Evolutionary conservation across 2,113 vertebrate genomes (phyloP), one percentile per base, ranked within the genome.

Genomic region (Conger conger): DNA sequence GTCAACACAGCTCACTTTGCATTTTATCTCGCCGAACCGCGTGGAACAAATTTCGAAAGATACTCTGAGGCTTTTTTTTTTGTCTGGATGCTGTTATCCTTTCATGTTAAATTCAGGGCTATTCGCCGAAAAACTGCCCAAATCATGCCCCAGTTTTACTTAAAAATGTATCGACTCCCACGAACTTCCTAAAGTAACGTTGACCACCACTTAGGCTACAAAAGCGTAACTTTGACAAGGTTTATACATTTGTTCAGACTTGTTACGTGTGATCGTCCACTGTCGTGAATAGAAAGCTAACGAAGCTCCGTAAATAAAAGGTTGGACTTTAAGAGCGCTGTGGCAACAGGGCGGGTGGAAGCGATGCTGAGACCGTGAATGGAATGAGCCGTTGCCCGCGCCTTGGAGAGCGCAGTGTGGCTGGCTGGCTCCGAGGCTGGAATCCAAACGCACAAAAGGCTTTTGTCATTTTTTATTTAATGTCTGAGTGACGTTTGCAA

Each of bases 401-500:
- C 54, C 37, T 27, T 80, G 42, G 79, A 80, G 79, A 42, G 60
- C 2, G 80, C 50, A 76, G n/a, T 42, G 85, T 35, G 45, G 30
- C 81, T 37, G 82, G 38, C 73, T 17, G 20, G 45, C 36, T 88
- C 81, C 73, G 81, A 81, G 27, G 84, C 86, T 76, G 83, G 80
- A 83, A 79, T 86, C 76, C 84, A 83, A 78, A 85, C 79, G 37
- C 79, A 87, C 88, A 91, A 90, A 90, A 89, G 89, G 79, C 87
- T 88, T 90, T 92, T 91, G 86, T 90, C 83, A 42, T 79, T 86
- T 86, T 87, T 83, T 84, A 79, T 87, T 78, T 87, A 82, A 82
- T 84, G 50, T 84, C 84, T 87, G 87, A 91, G 86, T 81, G 90
- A 88, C 89, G 80, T 88, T 83, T 13, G 82, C 30, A 45, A 68